Base-by-base conservation (phyloP, 2,888 invertebrate genomes). In the Zaprionus lineosus region DNA sequence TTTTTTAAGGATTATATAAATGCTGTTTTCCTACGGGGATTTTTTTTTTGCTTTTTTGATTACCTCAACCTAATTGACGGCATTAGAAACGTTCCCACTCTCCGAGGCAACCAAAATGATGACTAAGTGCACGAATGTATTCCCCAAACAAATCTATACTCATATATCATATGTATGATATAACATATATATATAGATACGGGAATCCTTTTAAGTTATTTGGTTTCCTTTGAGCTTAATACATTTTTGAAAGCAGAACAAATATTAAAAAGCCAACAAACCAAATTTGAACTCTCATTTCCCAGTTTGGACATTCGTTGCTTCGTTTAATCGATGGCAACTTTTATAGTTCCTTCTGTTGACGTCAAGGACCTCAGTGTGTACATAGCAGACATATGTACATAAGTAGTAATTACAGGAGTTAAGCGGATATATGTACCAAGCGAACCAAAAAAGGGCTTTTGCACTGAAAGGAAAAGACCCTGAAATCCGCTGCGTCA, bases 401-500 rank as follows among this genome's bases (percentile, higher is more conserved):
- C 36, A 52, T 57, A 71, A 55, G 60, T 63, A 44, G 59, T 72
- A 72, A 69, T 69, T 72, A 69, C 60, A 36, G 44, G 66, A 72
- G 51, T 60, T 60, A 72, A 47, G 67, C 62, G 44, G 68, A 69
- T n/a, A 5, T 47, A 36, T 48, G 15, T 39, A 34, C 19, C 26
- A 44, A 18, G 43, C 40, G 33, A 50, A 39, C 37, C 46, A 55
- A 52, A 58, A 31, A 36, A 34, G 33, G 31, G 31, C 46, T 43
- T 34, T 36, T 33, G 36, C 44, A 36, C 48, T 59, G 18, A 56
- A 52, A n/a, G n/a, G n/a, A n/a, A n/a, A n/a, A 48, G 53, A 36
- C 67, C 70, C 62, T 73, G 70, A 72, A 72, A 72, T 56, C 69
- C 48, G 48, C 69, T 74, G 69, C 64, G 74, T 69, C 72, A 74